Base-by-base conservation (phyloP, 2,888 invertebrate genomes). In the Meta bourneti region DNA sequence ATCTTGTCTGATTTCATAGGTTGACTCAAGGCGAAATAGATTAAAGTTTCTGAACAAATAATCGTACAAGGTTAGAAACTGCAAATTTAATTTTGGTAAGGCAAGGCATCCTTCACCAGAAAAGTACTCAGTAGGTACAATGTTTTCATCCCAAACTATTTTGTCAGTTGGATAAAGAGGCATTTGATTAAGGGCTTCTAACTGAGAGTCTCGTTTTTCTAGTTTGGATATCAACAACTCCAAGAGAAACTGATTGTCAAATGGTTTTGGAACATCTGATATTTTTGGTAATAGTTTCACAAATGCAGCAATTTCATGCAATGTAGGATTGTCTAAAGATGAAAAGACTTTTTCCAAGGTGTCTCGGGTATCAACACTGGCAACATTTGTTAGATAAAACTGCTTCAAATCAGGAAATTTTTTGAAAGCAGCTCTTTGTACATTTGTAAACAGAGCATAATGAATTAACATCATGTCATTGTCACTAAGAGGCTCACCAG, bases 91-190 rank as follows among this genome's bases (percentile, higher is more conserved):
- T 95, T 99, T 99, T 0, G 99, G 99, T 93, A 99, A 95, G 0
- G 99, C 99, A 61, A 99, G 96, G 94, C 98, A 98, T 34, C 97
- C 98, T 95, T 99, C 99, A 0, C 99, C 99, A 74, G 98, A 98
- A 95, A 98, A 99, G 95, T 99, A 99, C 94, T 99, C 99, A 0
- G 98, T 98, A 0, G 99, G 99, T 0, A 99, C 99, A 75, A 99
- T 97, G 94, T 99, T 99, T 95, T 99, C 99, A 95, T 99, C 98
- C 99, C 99, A 99, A 94, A 99, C 98, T 4, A 99, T 97, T 92
- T 98, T 97, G 95, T 99, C 99, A 0, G 99, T 99, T 0, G 99
- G 99, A 95, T 99, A 99, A 0, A 99, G 96, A 0, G 99, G 99
- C 98, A 99, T 99, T 94, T 98, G 97, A 95, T 99, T 99, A 13